Percentiles rank a stretch among this genome's conserved stretches.
phyloP scores from a whole-genome alignment of 2,888 invertebrate genomes.

The Peribatodes rhomboidaria region DNA sequence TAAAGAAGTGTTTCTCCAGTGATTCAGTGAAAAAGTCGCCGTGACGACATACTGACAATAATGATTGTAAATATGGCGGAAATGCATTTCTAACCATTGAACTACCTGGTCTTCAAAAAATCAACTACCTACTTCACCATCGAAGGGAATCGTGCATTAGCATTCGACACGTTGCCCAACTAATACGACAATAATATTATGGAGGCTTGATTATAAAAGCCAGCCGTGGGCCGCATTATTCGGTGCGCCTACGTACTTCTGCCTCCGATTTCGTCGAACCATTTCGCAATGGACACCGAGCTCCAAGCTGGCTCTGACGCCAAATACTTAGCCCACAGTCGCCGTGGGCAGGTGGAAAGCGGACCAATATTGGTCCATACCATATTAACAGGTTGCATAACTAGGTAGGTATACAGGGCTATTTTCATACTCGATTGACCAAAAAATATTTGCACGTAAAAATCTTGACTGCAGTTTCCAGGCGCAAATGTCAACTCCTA shows the following conservation, averaged over 20 bases:
- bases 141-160: constrained; percentile 18
- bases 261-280: constrained; percentile 61
- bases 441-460: too few species aligned
- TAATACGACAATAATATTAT: constrained; percentile 56
- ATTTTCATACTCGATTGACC: too few species aligned
- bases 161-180: constrained; percentile 35
- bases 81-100: too few species aligned
- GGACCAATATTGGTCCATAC: constrained; percentile 54
- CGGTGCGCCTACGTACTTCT: constrained; percentile 68
- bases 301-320: constrained; percentile 61
- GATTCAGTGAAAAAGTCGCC: too few species aligned
- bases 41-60: too few species aligned
- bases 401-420: too few species aligned
- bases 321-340: constrained; percentile 79
- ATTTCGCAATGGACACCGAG: constrained; percentile 75
- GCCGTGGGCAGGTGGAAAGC: constrained; percentile 83
- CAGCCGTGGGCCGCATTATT: constrained; percentile 63
- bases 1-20: too few species aligned
- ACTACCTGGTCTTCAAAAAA: too few species aligned
- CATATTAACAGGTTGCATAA: too few species aligned
- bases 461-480: too few species aligned
- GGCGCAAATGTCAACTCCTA: too few species aligned
- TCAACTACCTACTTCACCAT: background rate
- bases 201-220: constrained; percentile 60
- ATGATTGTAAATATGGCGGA: too few species aligned